Evolutionary conservation across 2,113 vertebrate species (phyloP), one percentile per base, ranked within the genome.

Genomic region (Nymphicus hollandicus): DNA sequence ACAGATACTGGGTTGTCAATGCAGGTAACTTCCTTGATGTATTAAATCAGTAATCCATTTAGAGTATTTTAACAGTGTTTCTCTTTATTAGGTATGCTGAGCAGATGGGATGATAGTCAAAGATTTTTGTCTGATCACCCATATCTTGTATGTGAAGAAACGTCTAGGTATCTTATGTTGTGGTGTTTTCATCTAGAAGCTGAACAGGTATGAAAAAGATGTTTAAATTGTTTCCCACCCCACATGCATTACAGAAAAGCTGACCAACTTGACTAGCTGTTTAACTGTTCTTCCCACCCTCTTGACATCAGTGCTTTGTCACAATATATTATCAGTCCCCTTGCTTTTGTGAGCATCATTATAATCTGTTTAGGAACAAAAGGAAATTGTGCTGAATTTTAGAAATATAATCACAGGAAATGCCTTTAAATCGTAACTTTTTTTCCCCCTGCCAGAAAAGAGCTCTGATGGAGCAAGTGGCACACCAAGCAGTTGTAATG

Each of bases 21-120:
- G 63, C n/a, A 95, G 71, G 29, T 74, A 46, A 71, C 4, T 83
- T 53, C 41, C 37, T 73, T 79, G 37, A 27, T 87, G 41, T 18
- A 19, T 80, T 66, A 78, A 55, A 43, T 55, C 5, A 71, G 46
- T 64, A 72, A 37, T 64, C 33, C 3, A 7, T 89, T 92, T 91
- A 81, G 64, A 74, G 5, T 73, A 69, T 44, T 63, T 69, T 72
- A 91, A 82, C 17, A 69, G 5, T 76, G 23, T 78, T 96, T 97
- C 84, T 97, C 86, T 93, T 93, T 86, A 65, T 1, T 87, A 99
- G 99, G 99, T 70, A 99, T 99, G 99, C 96, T 99, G 93, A 98
- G 98, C 89, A 98, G 99, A 97, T 99, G 99, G 99, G 99, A 99
- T 87, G 99, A 99, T 94, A 99, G 99, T 97, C 99, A 99, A 96